Conservation (phyloP, 2,797 vertebrate species). For the Mus spretus region DNA sequence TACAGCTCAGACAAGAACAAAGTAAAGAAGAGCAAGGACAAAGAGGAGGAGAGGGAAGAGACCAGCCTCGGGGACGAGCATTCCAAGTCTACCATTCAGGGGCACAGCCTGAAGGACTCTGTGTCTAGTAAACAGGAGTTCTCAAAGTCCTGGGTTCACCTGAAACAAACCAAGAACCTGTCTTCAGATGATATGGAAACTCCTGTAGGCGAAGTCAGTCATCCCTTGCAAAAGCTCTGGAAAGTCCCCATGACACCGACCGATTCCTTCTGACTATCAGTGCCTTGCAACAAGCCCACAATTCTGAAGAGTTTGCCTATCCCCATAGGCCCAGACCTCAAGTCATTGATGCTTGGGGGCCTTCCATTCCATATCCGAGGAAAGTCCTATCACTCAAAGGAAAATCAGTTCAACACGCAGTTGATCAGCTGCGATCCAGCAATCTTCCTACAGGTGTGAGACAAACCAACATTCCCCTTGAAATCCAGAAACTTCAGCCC, state of each 20-base stretch:
- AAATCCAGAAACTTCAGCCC: conserved; percentile 84
- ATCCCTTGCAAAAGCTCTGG: conserved; percentile 81
- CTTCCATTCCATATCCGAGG: background rate
- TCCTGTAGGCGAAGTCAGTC: conserved; percentile 77
- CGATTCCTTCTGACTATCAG: conserved; percentile 88
- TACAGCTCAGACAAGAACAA: no score
- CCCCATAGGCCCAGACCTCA: conserved; percentile 82
- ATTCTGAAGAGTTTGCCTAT: conserved; percentile 73
- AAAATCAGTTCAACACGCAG: conserved; percentile 65
- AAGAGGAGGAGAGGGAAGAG: no score
- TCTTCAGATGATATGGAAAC: conserved; percentile 61
- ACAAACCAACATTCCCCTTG: conserved; percentile 78
- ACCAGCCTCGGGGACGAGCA: no score
- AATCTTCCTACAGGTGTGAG: conserved; percentile 60
- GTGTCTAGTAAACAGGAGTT: no score
- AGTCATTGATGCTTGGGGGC: conserved; percentile 86
- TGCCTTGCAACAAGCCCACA: conserved; percentile 84
- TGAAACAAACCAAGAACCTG: no score
- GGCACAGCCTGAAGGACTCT: no score
- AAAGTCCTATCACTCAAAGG: conserved; percentile 37
- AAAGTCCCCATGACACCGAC: conserved; percentile 82
- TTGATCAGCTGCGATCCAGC: conserved; percentile 37
- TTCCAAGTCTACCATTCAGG: no score
- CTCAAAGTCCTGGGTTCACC: no score
- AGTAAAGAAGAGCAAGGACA: no score